Evolutionary conservation across 2,797 vertebrate genomes (phyloP), one percentile per base, ranked within the genome.

Genomic region (Eurystomus glaucurus): DNA sequence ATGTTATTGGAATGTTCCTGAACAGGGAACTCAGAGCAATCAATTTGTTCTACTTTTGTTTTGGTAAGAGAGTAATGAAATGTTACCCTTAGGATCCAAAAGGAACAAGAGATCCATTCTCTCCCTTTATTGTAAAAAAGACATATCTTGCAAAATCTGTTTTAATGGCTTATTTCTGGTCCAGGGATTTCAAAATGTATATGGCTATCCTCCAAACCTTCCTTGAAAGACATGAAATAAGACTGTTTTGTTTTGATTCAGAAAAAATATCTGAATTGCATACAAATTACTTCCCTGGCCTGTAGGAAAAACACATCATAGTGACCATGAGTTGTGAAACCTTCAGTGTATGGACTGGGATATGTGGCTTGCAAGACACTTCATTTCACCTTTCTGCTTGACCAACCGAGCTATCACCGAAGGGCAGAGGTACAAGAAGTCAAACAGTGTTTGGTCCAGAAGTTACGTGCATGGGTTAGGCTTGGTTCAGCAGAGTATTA

Each of bases 151-250:
- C 87, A 97, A 84, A 94, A 90, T 93, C 69, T 78, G 64, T 39
- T 93, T 84, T 50, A 91, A 61, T 54, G 50, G 14, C 46, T 95
- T 48, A 62, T 37, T 94, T 85, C 88, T 93, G 28, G 54, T 61
- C 74, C 95, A 94, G 60, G 26, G 66, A 93, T 96, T 97, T 97
- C 93, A 93, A 96, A 94, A 92, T 52, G 10, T 10, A 15, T 20
- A 29, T 83, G 93, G 95, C 83, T 33, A 3, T 43, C 31, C 80
- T 97, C 93, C 95, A 96, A 84, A 72, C 22, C 69, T 92, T 88
- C 70, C 62, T 93, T 92, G 83, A 93, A 92, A 87, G 74, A 52
- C 55, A 77, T 22, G 20, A 68, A 93, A 85, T 52, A 62, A 82
- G 65, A 26, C 28, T 35, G 41, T 20, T n/a, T 79, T 76, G 41